A percentile compares a stretch with the other conserved stretches of the same genome.
Conservation (phyloP, 2,113 vertebrate species). For the Sarotherodon lohbergeri region DNA sequence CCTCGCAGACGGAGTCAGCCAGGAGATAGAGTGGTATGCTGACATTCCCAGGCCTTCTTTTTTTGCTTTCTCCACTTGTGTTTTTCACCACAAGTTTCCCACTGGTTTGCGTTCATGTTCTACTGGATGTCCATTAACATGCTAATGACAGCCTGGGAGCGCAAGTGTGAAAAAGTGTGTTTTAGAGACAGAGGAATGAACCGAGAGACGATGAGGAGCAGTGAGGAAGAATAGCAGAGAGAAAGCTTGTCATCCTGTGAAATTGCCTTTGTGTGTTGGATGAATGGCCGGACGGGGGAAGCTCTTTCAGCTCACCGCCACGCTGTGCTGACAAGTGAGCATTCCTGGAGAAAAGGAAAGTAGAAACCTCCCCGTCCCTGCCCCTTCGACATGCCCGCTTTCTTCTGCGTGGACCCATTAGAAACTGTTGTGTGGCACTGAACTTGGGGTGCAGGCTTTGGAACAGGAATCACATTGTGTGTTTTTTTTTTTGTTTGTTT, state of each 20-base stretch:
- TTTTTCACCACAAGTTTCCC: conserved; percentile 17
- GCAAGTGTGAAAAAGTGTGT: not conserved
- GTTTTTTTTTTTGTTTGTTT: no score
- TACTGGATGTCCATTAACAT: conserved; percentile 58
- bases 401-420: not conserved
- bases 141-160: conserved; percentile 46
- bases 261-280: conserved; percentile 63
- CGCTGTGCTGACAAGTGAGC: conserved; percentile 52
- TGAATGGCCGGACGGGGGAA: conserved; percentile 41
- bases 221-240: conserved; percentile 3
- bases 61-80: not conserved
- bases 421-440: not conserved
- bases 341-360: conserved; percentile 31
- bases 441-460: not conserved
- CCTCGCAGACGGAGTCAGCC: not conserved
- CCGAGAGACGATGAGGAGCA: not conserved
- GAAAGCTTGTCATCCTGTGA: conserved; percentile 47
- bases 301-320: conserved; percentile 22
- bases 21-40: not conserved
- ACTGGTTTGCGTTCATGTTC: conserved; percentile 37
- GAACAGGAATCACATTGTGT: conserved; percentile 15
- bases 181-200: not conserved
- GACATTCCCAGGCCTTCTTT: conserved; percentile 33
- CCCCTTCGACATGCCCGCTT: not conserved
- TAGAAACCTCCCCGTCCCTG: not conserved